A percentile compares a stretch with the other conserved stretches of the same genome.
phyloP scores from a whole-genome alignment of 1,140 invertebrate genomes.

The Lepidurus arcticus region DNA sequence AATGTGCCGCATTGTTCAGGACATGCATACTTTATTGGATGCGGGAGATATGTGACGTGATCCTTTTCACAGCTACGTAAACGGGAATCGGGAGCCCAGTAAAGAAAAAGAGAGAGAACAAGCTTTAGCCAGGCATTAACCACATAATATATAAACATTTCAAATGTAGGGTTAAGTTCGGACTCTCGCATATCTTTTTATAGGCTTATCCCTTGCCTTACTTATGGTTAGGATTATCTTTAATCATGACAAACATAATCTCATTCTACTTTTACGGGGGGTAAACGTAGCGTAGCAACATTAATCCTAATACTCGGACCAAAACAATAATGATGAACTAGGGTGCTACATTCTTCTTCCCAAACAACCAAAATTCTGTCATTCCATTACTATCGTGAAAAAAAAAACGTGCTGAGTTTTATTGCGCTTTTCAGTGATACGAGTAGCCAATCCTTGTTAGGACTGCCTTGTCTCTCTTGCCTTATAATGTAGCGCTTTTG shows the following conservation, averaged over 20 bases:
- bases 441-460: not conserved
- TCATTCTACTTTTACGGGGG: slow-evolving; percentile 1
- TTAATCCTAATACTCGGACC: slow-evolving; percentile 21
- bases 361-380: not conserved
- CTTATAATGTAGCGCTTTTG: not conserved
- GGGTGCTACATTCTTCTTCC: not conserved
- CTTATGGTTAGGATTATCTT: slow-evolving; percentile 8
- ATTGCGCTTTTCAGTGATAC: slow-evolving; percentile 4
- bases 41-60: slow-evolving; percentile 53
- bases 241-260: not conserved
- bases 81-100: not conserved
- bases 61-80: not conserved
- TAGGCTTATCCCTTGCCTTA: not conserved
- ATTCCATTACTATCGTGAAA: not conserved
- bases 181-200: too few relatives aligned
- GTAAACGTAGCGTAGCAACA: not conserved
- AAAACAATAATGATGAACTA: not conserved
- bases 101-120: not conserved
- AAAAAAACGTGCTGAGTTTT: not conserved
- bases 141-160: not conserved
- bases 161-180: too few relatives aligned
- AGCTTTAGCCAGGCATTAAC: not conserved
- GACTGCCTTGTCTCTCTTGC: slow-evolving; percentile 21
- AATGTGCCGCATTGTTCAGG: slow-evolving; percentile 61
- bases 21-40: slow-evolving; percentile 75